phyloP scores from a whole-genome alignment of 2,797 vertebrate species.

The Uromys caudimaculatus region DNA sequence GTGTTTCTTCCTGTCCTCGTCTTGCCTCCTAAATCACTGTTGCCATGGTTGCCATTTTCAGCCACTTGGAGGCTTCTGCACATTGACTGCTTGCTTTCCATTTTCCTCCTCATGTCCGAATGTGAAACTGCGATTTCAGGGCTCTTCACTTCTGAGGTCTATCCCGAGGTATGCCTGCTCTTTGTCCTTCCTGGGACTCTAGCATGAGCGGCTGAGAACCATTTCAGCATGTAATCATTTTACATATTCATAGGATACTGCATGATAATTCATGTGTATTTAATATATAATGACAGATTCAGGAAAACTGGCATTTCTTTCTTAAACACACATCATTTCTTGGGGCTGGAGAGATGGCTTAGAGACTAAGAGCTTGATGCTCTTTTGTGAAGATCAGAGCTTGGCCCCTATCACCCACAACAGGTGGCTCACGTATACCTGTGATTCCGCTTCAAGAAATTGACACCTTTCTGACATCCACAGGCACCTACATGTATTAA shows the following conservation, averaged over 20 bases:
- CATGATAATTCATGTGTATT: neutral
- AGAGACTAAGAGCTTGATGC: neutral
- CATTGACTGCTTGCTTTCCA: neutral
- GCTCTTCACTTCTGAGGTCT: neutral
- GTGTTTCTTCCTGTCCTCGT: neutral
- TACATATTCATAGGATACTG: neutral
- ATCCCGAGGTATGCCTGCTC: neutral
- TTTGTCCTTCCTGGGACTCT: neutral
- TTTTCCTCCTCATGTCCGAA: neutral
- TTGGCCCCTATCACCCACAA: neutral
- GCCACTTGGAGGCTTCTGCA: neutral
- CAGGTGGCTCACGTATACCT: neutral
- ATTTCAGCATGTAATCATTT: neutral
- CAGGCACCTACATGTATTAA: too few species aligned
- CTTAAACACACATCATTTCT: neutral
- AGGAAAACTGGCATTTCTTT: neutral
- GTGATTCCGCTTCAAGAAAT: too few species aligned
- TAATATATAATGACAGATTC: neutral
- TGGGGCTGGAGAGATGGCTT: neutral
- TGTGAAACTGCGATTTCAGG: neutral
- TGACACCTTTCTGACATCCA: neutral
- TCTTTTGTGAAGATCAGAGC: neutral
- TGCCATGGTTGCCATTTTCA: neutral
- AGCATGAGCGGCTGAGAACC: neutral
- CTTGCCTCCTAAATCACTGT: neutral